Percentiles rank a stretch among this genome's conserved stretches.
These are phyloP conservation scores for Clytia hemisphaerica DNA, from an alignment of 30 jellyfish, hydroid and myxozoan genomes.

Conservation along the genomic window DNA sequence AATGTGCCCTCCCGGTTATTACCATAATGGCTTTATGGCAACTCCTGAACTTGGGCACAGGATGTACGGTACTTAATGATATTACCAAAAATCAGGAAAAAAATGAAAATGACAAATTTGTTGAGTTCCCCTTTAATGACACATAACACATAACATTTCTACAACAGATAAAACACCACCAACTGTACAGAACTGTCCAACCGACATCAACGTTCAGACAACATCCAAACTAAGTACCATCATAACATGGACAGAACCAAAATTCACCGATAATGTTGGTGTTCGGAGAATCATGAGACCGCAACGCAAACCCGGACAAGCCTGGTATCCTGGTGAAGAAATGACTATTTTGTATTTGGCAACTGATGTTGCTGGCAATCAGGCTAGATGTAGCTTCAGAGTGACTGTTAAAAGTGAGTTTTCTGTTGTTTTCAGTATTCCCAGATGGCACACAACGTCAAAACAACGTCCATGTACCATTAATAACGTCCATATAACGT, in stretches of 20 bases:
- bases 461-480: too few relatives aligned
- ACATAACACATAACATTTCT: too few relatives aligned
- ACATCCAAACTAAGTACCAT: slow-evolving; percentile 13
- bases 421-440: neutral
- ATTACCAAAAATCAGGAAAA: too few relatives aligned
- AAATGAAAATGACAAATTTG: too few relatives aligned
- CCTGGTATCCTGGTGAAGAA: slow-evolving; percentile 51
- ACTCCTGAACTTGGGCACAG: too few relatives aligned
- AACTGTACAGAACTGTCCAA: slow-evolving; percentile 55
- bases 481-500: too few relatives aligned
- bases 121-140: too few relatives aligned
- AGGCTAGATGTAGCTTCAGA: slow-evolving; percentile 69
- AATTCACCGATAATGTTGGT: slow-evolving; percentile 75
- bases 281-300: slow-evolving; percentile 47
- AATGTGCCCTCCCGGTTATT: too few relatives aligned
- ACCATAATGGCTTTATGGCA: too few relatives aligned
- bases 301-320: slow-evolving; percentile 36
- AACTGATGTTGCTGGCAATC: slow-evolving; percentile 71
- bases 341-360: slow-evolving; percentile 67
- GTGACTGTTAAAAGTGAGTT: slow-evolving; percentile 75
- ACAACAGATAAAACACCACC: slow-evolving; percentile 86
- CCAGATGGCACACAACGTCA: too few relatives aligned
- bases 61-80: neutral
- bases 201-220: slow-evolving; percentile 36
- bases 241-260: slow-evolving; percentile 66